Percentiles rank a stretch among this genome's conserved stretches.
Evolutionary conservation across 2,888 invertebrate genomes (phyloP).

Genomic region (Drosophila flavopinicola): DNA sequence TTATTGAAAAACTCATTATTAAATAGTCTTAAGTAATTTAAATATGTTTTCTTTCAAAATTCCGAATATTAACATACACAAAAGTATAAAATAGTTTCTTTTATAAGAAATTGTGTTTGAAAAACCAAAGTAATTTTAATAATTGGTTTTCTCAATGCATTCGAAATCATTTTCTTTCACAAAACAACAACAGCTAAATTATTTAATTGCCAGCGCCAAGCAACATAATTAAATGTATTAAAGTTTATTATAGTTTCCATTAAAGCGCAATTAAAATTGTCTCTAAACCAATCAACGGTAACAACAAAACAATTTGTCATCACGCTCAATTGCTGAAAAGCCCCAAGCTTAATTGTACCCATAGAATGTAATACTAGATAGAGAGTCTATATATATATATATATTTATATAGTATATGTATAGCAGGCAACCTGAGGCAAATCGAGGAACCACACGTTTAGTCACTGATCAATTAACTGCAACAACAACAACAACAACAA

Average conservation of each 20-base stretch:
- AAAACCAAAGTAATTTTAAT: too few species aligned
- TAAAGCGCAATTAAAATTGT: constrained; percentile 26
- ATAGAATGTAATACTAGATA: constrained; percentile 12
- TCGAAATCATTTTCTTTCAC: not conserved
- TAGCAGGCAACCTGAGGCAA: constrained; percentile 37
- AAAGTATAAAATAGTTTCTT: too few species aligned
- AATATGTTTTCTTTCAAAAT: too few species aligned
- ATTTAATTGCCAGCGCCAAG: constrained; percentile 1
- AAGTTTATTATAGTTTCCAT: constrained; percentile 3
- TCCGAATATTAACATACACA: too few species aligned
- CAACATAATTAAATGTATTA: constrained; percentile 13
- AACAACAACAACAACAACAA: constrained; percentile 2
- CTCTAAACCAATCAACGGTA: constrained; percentile 38
- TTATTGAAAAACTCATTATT: too few species aligned
- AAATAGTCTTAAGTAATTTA: too few species aligned
- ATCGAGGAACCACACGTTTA: constrained; percentile 44
- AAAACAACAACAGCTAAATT: not conserved
- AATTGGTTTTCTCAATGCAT: too few species aligned
- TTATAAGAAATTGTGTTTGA: too few species aligned
- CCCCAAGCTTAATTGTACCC: constrained; percentile 30
- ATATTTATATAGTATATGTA: constrained; percentile 1
- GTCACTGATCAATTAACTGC: constrained; percentile 53
- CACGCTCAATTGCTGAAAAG: constrained; percentile 16
- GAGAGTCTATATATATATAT: not conserved
- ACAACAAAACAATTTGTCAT: constrained; percentile 47